Conservation (phyloP, 2,113 vertebrate genomes). For the Sinocyclocheilus anshuiensis region DNA sequence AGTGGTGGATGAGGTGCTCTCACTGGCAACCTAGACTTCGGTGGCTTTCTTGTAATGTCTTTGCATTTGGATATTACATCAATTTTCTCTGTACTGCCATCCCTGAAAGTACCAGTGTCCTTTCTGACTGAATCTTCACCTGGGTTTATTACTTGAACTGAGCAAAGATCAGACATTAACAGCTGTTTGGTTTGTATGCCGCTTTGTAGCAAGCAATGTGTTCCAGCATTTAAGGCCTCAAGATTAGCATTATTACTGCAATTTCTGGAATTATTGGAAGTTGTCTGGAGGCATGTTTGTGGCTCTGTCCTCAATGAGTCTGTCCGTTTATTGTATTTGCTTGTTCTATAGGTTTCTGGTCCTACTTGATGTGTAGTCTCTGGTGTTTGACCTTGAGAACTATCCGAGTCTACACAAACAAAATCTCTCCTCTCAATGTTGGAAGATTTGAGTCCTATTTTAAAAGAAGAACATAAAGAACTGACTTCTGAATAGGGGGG, state of each 20-base stretch:
- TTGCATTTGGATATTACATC: constrained; percentile 75
- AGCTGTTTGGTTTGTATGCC: constrained; percentile 65
- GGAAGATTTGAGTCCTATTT: constrained; percentile 88
- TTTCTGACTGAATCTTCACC: constrained; percentile 68
- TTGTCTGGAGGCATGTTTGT: constrained; percentile 78
- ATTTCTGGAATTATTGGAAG: constrained; percentile 63
- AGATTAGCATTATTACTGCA: constrained; percentile 87
- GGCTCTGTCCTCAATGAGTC: constrained; percentile 74
- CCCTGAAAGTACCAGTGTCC: constrained; percentile 74
- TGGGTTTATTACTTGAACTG: constrained; percentile 75
- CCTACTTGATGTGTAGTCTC: constrained; percentile 75
- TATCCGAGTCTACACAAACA: constrained; percentile 79
- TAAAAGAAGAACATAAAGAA: constrained; percentile 93
- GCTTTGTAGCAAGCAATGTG: constrained; percentile 72
- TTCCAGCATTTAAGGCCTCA: constrained; percentile 75
- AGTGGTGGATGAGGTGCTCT: constrained; percentile 78
- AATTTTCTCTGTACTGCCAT: constrained; percentile 74
- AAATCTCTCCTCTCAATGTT: constrained; percentile 87
- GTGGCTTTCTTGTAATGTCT: constrained; percentile 77
- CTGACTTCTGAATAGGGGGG: constrained; percentile 85
- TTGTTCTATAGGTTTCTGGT: constrained; percentile 69
- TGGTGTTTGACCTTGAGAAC: constrained; percentile 77
- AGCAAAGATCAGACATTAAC: constrained; percentile 70
- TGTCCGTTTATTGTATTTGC: constrained; percentile 69
- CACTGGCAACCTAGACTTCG: constrained; percentile 92